Conservation (phyloP, 2,888 invertebrate species). For the Pheosia tremula region DNA sequence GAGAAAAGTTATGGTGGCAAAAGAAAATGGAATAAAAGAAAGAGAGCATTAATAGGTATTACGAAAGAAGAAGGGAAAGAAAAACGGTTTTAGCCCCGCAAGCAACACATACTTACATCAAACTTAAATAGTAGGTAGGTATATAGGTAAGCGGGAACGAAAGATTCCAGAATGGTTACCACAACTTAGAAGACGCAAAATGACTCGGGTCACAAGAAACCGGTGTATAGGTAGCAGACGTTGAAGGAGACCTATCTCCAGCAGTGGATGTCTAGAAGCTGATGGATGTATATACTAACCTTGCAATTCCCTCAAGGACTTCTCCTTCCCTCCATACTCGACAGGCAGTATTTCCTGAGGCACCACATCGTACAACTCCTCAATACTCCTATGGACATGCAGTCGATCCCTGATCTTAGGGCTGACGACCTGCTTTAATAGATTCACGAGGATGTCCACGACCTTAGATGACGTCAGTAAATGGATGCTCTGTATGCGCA, state of each 20-base stretch:
- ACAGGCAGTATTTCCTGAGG: neutral
- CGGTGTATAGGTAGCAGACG: too few relatives aligned
- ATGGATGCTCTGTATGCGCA: neutral
- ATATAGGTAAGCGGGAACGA: too few relatives aligned
- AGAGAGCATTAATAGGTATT: too few relatives aligned
- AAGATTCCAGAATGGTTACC: too few relatives aligned
- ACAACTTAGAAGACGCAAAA: too few relatives aligned
- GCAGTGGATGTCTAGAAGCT: neutral
- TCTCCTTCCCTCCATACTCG: constrained; percentile 1
- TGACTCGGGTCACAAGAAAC: too few relatives aligned
- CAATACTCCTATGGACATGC: neutral
- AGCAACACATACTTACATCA: too few relatives aligned
- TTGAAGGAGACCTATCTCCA: neutral
- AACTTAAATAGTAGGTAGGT: too few relatives aligned
- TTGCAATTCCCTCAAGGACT: neutral
- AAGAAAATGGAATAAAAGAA: too few relatives aligned
- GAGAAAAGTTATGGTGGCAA: too few relatives aligned
- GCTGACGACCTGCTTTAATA: neutral
- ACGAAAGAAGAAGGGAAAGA: too few relatives aligned
- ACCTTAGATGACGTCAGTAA: neutral
- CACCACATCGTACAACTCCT: neutral
- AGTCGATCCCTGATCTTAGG: neutral
- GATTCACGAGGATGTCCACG: neutral
- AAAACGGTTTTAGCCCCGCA: too few relatives aligned
- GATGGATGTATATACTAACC: neutral